A percentile compares a stretch with the other conserved stretches of the same genome.
Evolutionary conservation across 2,113 vertebrate species (phyloP).

Genomic region (Uria aalge): DNA sequence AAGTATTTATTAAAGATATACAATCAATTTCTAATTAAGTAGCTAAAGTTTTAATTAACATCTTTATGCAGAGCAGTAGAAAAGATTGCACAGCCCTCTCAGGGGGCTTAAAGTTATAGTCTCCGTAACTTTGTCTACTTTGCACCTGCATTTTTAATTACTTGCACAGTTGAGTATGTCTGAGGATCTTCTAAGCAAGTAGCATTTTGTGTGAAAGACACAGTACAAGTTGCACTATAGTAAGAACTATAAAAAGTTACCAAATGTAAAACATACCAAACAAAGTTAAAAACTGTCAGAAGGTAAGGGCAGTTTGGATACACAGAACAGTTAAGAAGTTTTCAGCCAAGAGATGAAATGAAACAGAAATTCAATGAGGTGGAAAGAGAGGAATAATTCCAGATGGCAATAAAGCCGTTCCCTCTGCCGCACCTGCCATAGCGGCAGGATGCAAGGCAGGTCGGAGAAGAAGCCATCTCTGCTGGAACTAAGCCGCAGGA

Average conservation of each 20-base stretch:
- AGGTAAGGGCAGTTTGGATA: background rate
- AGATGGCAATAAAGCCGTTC: background rate
- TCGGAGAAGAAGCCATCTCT: background rate
- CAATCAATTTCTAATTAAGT: background rate
- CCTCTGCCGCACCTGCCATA: background rate
- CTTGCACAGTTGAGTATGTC: background rate
- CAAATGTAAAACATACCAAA: background rate
- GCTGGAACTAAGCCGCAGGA: background rate
- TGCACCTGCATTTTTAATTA: background rate
- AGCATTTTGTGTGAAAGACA: background rate
- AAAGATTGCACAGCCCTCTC: background rate
- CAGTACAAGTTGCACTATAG: background rate
- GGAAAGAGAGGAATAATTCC: constrained; percentile 7
- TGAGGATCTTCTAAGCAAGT: background rate
- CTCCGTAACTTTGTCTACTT: background rate
- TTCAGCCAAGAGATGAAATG: background rate
- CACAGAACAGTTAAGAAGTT: background rate
- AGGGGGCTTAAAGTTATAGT: background rate
- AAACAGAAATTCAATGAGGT: background rate
- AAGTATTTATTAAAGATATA: background rate
- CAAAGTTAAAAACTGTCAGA: background rate
- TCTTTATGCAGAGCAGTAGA: background rate
- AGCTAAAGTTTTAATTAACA: background rate
- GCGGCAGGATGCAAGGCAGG: background rate
- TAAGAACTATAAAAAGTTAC: background rate